A percentile compares a stretch with the other conserved stretches of the same genome.
phyloP scores from a whole-genome alignment of 1,140 invertebrate genomes.

The Plectrocnemia conspersa region DNA sequence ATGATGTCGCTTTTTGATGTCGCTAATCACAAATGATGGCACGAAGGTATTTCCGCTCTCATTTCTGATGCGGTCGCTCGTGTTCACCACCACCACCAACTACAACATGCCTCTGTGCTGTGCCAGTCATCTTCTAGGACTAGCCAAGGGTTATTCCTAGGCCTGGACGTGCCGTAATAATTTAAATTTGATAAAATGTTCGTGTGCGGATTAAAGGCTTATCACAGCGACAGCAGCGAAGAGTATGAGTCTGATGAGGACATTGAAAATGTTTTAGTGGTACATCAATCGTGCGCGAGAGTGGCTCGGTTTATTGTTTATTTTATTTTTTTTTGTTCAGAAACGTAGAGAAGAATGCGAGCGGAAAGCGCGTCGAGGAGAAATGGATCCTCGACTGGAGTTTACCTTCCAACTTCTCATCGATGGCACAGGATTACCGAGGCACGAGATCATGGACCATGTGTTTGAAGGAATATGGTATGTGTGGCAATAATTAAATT shows the following conservation, averaged over 20 bases:
- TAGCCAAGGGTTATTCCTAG: neutral
- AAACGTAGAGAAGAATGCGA: conserved; percentile 85
- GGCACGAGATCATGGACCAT: conserved; percentile 82
- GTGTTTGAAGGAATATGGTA: conserved; percentile 86
- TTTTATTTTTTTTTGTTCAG: conserved; percentile 46
- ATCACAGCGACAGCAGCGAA: conserved; percentile 22
- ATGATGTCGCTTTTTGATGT: neutral
- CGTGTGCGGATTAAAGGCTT: conserved; percentile 22
- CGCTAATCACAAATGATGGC: neutral
- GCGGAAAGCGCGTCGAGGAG: conserved; percentile 76
- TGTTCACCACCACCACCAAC: neutral
- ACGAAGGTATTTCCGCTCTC: neutral
- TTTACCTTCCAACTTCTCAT: conserved; percentile 83
- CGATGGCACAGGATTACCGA: conserved; percentile 70
- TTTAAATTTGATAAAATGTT: conserved; percentile 18
- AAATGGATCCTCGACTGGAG: conserved; percentile 84
- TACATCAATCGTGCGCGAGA: neutral
- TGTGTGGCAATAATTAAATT: conserved; percentile 33
- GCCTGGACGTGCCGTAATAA: neutral
- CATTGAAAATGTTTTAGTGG: conserved; percentile 30
- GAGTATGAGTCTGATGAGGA: conserved; percentile 32
- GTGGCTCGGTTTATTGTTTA: neutral
- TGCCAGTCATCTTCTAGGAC: neutral
- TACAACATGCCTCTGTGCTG: neutral
- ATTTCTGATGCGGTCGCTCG: neutral